phyloP scores from a whole-genome alignment of 1,140 invertebrate species.

The Nebria ingens region DNA sequence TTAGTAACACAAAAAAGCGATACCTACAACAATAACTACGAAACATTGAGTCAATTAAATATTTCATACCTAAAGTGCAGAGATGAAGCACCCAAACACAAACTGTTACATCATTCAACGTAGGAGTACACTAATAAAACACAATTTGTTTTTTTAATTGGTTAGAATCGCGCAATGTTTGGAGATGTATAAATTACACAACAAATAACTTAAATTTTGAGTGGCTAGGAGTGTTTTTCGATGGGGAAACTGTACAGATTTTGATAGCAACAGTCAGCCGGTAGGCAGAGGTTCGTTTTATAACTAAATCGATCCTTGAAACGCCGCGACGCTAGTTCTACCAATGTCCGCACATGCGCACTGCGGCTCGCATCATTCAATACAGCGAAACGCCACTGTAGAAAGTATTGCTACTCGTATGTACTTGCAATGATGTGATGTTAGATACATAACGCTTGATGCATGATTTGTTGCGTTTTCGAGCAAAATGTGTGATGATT shows the following conservation, averaged over 20 bases:
- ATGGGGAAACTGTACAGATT: not conserved
- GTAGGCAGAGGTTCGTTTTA: constrained; percentile 7
- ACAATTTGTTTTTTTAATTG: not conserved
- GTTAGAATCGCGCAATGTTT: not conserved
- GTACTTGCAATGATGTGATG: not conserved
- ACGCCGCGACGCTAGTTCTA: constrained; percentile 22
- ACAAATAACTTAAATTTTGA: not conserved
- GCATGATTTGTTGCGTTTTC: too few relatives aligned
- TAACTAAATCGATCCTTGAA: constrained; percentile 24
- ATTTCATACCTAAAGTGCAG: too few relatives aligned
- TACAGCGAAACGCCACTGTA: not conserved
- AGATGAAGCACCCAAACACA: not conserved
- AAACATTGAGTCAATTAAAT: too few relatives aligned
- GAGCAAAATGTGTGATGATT: too few relatives aligned
- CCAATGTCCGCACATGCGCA: constrained; percentile 15
- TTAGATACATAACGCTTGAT: too few relatives aligned
- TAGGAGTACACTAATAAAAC: not conserved
- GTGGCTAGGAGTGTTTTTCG: not conserved
- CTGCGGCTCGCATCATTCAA: not conserved
- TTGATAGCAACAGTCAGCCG: constrained; percentile 14
- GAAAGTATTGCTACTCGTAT: not conserved
- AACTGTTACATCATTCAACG: not conserved
- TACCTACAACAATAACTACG: too few relatives aligned
- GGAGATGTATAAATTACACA: not conserved
- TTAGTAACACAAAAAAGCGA: too few relatives aligned